Percentiles rank a stretch among this genome's conserved stretches.
Conservation (phyloP, 1,140 invertebrate genomes). For the Nasonia longicornis region DNA sequence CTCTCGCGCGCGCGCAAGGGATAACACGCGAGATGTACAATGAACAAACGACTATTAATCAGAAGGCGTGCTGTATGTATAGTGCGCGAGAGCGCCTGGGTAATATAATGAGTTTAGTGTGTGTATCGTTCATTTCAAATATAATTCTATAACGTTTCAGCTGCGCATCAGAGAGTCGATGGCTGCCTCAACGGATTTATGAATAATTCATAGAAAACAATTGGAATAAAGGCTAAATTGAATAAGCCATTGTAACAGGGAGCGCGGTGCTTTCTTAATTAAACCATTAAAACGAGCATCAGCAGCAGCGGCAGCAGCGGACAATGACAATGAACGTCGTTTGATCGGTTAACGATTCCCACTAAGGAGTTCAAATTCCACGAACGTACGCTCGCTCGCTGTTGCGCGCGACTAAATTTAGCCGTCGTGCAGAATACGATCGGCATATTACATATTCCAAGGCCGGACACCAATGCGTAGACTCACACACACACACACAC, state of each 20-base stretch:
- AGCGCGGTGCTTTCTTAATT: constrained; percentile 25
- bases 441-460: constrained; percentile 46
- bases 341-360: constrained; percentile 39
- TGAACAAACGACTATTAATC: constrained; percentile 42
- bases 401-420: constrained; percentile 35
- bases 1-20: too few relatives aligned
- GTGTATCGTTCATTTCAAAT: background rate
- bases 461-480: constrained; percentile 16
- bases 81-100: background rate
- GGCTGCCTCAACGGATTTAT: background rate
- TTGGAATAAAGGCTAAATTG: constrained; percentile 22
- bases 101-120: background rate
- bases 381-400: constrained; percentile 14
- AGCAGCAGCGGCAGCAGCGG: background rate
- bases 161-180: too few relatives aligned
- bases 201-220: constrained; percentile 27
- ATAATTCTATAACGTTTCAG: background rate
- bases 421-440: constrained; percentile 29
- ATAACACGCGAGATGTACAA: constrained; percentile 9
- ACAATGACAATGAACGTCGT: constrained; percentile 36
- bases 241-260: constrained; percentile 7
- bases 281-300: constrained; percentile 33
- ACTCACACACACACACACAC: background rate
- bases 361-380: constrained; percentile 39
- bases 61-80: background rate